These are phyloP conservation scores for Hoplostethus mediterraneus DNA, from an alignment of 2,797 vertebrate genomes.

Conservation along the genomic window DNA sequence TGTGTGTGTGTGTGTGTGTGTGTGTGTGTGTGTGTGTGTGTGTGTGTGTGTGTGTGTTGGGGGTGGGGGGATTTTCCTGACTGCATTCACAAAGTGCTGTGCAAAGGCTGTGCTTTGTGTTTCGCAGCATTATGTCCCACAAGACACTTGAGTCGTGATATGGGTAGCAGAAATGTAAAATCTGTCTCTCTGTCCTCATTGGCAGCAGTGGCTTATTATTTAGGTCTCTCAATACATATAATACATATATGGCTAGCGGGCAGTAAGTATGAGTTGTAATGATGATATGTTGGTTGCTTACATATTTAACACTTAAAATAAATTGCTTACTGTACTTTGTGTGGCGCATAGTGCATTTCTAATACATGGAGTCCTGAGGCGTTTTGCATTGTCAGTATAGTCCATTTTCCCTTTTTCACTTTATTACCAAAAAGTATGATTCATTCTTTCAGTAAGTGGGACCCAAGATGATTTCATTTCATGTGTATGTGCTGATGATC, in stretches of 20 bases:
- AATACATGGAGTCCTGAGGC: no score
- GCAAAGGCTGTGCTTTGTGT: conserved; percentile 51
- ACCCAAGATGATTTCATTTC: neutral
- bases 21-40: conserved; percentile 38
- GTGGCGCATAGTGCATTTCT: no score
- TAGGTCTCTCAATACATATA: neutral
- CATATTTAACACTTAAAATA: neutral
- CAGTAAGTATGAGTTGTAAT: neutral
- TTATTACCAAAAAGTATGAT: no score
- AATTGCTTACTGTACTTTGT: conserved; percentile 2
- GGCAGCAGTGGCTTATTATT: neutral
- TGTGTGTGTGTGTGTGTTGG: conserved; percentile 28
- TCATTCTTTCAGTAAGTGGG: neutral
- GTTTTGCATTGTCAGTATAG: no score
- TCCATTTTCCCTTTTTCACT: no score
- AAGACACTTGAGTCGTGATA: neutral
- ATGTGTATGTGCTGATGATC: neutral
- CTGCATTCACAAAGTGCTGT: conserved; percentile 56
- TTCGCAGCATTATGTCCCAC: conserved; percentile 20
- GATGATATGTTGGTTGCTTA: neutral
- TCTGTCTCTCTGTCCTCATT: conserved; percentile 2
- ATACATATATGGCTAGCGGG: neutral
- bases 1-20: conserved; percentile 40
- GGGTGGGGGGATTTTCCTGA: neutral
- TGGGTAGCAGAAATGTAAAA: conserved; percentile 6